Evolutionary conservation across 2,113 vertebrate species (phyloP), one percentile per base, ranked within the genome.

Genomic region (Chaenocephalus aceratus): DNA sequence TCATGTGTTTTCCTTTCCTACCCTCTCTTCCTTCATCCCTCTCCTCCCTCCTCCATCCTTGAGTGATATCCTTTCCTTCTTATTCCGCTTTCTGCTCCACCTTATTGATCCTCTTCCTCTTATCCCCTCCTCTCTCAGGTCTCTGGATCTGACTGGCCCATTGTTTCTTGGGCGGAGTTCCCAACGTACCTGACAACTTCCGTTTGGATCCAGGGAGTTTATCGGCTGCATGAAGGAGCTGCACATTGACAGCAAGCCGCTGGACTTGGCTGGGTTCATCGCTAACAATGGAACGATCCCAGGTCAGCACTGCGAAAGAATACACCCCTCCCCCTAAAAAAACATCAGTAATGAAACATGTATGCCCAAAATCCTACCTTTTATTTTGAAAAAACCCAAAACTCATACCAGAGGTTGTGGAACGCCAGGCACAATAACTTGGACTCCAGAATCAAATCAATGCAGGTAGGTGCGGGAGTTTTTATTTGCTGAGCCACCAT

Each of bases 141-240:
- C 98, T 79, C 94, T 99, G 94, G 98, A 99, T 88, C 96, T 99
- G 89, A 99, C 98, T 0, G 98, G 98, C 51, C 98, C 98, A 2
- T 93, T 99, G 87, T 97, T 99, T 88, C 95, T 99, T 99, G 13
- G 98, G 98, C 7, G 98, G 98, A 56, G 97, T 99, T 59, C 98
- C 98, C 79, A 99, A 99, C 71, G 96, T 99, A 56, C 97, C 97
- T 0, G 98, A 98, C 91, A 99, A 98, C 94, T 99, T 99, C 84
- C 97, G 0, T 96, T 99, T 77, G 93, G 95, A 68, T 95, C 96
- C 84, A 95, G 97, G 64, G 97, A 99, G 89, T 99, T 99, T 83
- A 95, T 97, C 5, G 98, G 98, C 74, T 99, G 98, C 71, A 98
- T 99, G 97, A 96, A 96, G 89, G 97, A 99, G 77, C 94, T 99